phyloP scores from a whole-genome alignment of 1,140 invertebrate genomes.

The Bombus superbus region DNA sequence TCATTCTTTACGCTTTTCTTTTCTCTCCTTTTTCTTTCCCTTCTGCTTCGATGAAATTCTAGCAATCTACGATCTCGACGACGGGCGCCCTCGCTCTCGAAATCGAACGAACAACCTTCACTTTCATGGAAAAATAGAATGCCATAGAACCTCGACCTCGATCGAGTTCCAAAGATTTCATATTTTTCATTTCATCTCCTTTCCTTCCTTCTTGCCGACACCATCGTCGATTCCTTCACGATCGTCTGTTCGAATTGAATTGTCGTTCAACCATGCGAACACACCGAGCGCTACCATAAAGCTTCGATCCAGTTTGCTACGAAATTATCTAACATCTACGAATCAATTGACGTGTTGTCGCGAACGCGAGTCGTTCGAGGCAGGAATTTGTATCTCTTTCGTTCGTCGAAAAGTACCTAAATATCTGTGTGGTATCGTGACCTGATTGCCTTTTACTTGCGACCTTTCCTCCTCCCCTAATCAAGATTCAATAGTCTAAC shows the following conservation, averaged over 20 bases:
- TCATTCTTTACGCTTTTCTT: neutral
- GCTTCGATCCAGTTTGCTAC: conserved; percentile 55
- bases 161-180: conserved; percentile 22
- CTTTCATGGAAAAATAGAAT: conserved; percentile 25
- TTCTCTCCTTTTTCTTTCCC: neutral
- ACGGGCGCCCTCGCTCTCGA: conserved; percentile 51
- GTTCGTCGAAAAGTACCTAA: conserved; percentile 47
- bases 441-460: conserved; percentile 63
- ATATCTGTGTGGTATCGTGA: neutral
- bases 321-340: conserved; percentile 59
- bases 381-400: conserved; percentile 40
- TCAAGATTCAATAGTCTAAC: conserved; percentile 55
- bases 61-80: conserved; percentile 65
- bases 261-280: conserved; percentile 24
- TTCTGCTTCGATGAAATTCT: conserved; percentile 34
- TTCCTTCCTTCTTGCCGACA: neutral
- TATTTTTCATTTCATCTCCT: neutral
- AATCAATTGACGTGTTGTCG: conserved; percentile 66
- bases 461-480: neutral
- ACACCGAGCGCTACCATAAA: conserved; percentile 51
- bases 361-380: conserved; percentile 57
- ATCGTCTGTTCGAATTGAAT: conserved; percentile 30
- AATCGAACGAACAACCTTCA: conserved; percentile 28
- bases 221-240: conserved; percentile 23
- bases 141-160: conserved; percentile 23